A percentile compares a stretch with the other conserved stretches of the same genome.
phyloP scores from a whole-genome alignment of 2,888 invertebrate genomes.

The Orthosia cruda region DNA sequence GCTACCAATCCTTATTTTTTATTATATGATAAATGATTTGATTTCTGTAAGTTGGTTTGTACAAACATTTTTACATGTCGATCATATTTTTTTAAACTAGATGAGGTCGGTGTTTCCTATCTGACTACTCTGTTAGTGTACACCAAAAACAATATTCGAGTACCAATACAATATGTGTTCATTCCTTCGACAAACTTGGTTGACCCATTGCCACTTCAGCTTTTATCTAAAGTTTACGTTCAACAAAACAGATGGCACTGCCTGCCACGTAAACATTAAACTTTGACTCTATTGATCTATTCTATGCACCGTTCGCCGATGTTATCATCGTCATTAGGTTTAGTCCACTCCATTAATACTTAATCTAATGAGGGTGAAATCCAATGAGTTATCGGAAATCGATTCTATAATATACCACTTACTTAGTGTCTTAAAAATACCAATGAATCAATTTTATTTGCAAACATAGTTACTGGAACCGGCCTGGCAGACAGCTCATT shows the following conservation, averaged over 20 bases:
- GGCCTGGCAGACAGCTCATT: not conserved
- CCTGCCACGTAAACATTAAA: not conserved
- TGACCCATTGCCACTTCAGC: not conserved
- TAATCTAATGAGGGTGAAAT: not conserved
- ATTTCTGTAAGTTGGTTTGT: no score
- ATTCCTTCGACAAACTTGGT: not conserved
- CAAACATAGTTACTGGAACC: not conserved
- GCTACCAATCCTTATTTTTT: no score
- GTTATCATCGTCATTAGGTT: not conserved
- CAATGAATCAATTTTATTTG: not conserved
- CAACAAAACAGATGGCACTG: constrained; percentile 29
- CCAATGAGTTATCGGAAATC: not conserved
- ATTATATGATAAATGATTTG: no score
- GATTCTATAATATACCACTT: not conserved
- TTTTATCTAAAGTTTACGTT: not conserved
- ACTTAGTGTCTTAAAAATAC: no score
- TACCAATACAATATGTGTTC: no score
- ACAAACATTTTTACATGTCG: no score
- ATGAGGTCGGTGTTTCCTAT: no score
- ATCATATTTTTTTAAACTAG: no score
- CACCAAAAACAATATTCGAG: no score
- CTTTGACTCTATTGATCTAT: not conserved
- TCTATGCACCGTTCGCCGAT: not conserved
- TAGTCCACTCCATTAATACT: no score
- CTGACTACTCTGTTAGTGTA: no score